Evolutionary conservation across 2,797 vertebrate species (phyloP), one percentile per base, ranked within the genome.

Genomic region (Ctenopoma multispine): DNA sequence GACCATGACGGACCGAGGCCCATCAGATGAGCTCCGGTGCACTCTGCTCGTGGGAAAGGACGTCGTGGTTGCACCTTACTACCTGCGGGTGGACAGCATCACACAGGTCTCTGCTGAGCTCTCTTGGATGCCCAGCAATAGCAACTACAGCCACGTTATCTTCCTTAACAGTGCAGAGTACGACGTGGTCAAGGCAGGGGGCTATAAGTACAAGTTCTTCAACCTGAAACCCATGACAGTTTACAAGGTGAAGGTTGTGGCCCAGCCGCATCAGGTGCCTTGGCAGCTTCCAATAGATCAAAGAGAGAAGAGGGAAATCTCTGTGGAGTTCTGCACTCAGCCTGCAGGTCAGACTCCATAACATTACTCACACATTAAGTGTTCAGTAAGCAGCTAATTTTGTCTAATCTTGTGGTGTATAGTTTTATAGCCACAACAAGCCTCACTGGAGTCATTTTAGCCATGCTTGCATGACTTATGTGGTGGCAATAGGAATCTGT

Each of bases 251-350:
- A 96, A 95, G 80, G 95, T 96, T 58, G 93, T 96, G 89, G 98
- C 97, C n/a, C 94, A 95, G 83, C 96, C 97, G n/a, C 98, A 99
- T 92, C 97, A 99, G 94, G 94, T 97, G 95, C 98, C 98, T 90
- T 99, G 98, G 98, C 97, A 99, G 90, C 96, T 99, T 79, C 95
- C 96, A 0, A 83, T 97, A 83, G 98, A 98, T 78, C 97, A 99
- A 56, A 92, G 98, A 60, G 97, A 99, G 29, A 97, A 96, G 87
- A 96, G 95, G 84, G 97, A 98, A 89, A 96, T 96, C 89, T 96
- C 92, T 5, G 93, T 96, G 88, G 98, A 99, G 85, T 99, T 99
- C 93, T 97, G 95, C 87, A 98, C 98, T 0, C 95, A 97, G 92
- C 95, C 96, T 27, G 95, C 97, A 95, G 98, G 98, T 99, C 88